Percentiles rank a stretch among this genome's conserved stretches.
phyloP scores from a whole-genome alignment of 2,797 vertebrate genomes.

The Pristis pectinata region DNA sequence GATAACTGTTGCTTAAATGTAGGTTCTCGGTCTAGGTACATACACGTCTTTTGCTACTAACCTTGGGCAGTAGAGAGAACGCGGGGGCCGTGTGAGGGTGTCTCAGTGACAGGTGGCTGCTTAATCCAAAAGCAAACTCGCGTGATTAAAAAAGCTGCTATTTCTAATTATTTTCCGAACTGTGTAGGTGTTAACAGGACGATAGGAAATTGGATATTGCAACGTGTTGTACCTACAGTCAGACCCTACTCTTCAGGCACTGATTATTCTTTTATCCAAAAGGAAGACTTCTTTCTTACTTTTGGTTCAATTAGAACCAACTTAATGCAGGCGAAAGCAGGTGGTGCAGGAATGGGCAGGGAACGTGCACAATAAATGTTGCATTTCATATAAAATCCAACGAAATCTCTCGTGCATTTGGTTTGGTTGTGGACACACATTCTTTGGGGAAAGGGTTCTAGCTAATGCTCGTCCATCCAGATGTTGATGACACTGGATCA shows the following conservation, averaged over 20 bases:
- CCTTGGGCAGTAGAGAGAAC: no score
- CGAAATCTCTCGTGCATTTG: neutral
- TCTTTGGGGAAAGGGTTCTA: neutral
- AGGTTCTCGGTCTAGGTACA: neutral
- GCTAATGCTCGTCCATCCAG: neutral
- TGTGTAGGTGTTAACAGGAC: neutral
- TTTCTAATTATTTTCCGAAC: conserved; percentile 23
- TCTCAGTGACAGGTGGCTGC: neutral
- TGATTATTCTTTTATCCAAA: neutral
- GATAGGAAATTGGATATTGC: neutral
- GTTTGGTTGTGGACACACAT: neutral
- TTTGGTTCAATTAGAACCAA: neutral
- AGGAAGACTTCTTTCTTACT: neutral
- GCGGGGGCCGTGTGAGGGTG: neutral
- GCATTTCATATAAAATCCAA: neutral
- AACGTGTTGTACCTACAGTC: neutral
- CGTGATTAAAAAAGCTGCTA: conserved; percentile 5
- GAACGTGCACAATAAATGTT: neutral
- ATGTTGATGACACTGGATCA: neutral
- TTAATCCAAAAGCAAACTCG: neutral
- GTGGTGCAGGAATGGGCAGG: neutral
- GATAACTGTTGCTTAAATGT: conserved; percentile 7
- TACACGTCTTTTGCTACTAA: neutral
- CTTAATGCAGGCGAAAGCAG: neutral
- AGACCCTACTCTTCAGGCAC: no score